A percentile compares a stretch with the other conserved stretches of the same genome.
phyloP scores from a whole-genome alignment of 2,888 invertebrate genomes.

The Plagodis pulveraria region DNA sequence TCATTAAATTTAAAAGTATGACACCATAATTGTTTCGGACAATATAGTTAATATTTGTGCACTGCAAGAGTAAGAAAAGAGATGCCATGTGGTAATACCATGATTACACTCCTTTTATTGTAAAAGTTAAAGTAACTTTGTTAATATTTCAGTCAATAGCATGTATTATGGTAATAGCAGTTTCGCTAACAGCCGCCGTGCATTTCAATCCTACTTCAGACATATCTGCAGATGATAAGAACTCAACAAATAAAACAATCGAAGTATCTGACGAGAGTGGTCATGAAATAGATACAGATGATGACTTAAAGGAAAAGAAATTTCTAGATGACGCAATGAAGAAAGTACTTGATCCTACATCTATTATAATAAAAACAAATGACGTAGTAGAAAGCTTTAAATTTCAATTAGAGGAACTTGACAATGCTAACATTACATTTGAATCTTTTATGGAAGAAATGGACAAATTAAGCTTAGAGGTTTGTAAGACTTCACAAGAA shows the following conservation, averaged over 20 bases:
- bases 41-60: too few relatives aligned
- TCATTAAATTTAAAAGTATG: too few relatives aligned
- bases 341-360: slow-evolving; percentile 66
- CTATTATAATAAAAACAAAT: slow-evolving; percentile 54
- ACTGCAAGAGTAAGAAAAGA: too few relatives aligned
- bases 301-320: slow-evolving; percentile 69
- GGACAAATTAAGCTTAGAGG: slow-evolving; percentile 74
- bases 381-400: slow-evolving; percentile 64
- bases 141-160: slow-evolving; percentile 55
- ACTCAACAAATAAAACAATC: slow-evolving; percentile 58
- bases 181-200: slow-evolving; percentile 54
- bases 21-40: too few relatives aligned
- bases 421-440: slow-evolving; percentile 63
- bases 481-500: slow-evolving; percentile 75
- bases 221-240: slow-evolving; percentile 72
- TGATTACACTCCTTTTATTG: too few relatives aligned
- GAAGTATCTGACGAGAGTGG: slow-evolving; percentile 72
- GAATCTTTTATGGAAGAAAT: slow-evolving; percentile 72
- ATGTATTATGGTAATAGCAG: slow-evolving; percentile 49
- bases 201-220: slow-evolving; percentile 71
- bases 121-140: neutral
- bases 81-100: too few relatives aligned
- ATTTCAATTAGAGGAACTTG: slow-evolving; percentile 62
- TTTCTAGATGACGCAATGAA: slow-evolving; percentile 74
- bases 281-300: slow-evolving; percentile 70